A percentile compares a stretch with the other conserved stretches of the same genome.
Evolutionary conservation across 2,797 vertebrate genomes (phyloP).

Genomic region (Sebastes jordani): DNA sequence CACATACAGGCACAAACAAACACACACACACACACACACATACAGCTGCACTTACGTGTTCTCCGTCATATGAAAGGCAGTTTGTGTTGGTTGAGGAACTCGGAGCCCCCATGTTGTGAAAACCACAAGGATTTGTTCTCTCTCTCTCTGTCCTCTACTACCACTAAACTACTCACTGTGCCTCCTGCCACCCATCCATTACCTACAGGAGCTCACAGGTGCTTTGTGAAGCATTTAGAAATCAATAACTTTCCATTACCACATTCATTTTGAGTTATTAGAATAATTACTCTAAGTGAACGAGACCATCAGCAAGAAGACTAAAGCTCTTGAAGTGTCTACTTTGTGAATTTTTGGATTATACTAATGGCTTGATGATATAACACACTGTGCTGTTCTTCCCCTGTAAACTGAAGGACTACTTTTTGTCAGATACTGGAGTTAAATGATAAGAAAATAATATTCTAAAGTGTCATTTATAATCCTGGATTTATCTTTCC

Average conservation of each 20-base stretch:
- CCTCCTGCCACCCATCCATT: slow-evolving; percentile 22
- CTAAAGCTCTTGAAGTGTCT: slow-evolving; percentile 16
- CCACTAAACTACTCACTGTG: neutral
- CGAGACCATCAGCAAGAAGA: slow-evolving; percentile 10
- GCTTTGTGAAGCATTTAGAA: slow-evolving; percentile 22
- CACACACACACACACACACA: neutral
- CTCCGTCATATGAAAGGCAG: neutral
- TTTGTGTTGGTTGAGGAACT: slow-evolving; percentile 12
- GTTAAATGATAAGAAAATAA: neutral
- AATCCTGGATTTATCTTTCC: neutral
- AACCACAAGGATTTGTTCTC: neutral
- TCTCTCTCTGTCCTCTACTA: neutral
- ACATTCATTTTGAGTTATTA: slow-evolving; percentile 48
- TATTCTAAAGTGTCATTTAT: neutral
- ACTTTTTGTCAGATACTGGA: neutral
- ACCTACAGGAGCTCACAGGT: slow-evolving; percentile 16
- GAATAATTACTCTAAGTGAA: slow-evolving; percentile 41
- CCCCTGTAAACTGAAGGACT: neutral
- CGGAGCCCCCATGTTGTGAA: neutral
- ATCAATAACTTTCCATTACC: slow-evolving; percentile 48
- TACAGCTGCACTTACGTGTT: neutral
- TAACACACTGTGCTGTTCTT: neutral
- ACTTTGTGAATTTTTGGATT: neutral
- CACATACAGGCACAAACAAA: slow-evolving; percentile 16
- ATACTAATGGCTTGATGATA: neutral